These are phyloP conservation scores for Peromyscus aztecus DNA, from an alignment of 2,797 vertebrate species.

Conservation along the genomic window DNA sequence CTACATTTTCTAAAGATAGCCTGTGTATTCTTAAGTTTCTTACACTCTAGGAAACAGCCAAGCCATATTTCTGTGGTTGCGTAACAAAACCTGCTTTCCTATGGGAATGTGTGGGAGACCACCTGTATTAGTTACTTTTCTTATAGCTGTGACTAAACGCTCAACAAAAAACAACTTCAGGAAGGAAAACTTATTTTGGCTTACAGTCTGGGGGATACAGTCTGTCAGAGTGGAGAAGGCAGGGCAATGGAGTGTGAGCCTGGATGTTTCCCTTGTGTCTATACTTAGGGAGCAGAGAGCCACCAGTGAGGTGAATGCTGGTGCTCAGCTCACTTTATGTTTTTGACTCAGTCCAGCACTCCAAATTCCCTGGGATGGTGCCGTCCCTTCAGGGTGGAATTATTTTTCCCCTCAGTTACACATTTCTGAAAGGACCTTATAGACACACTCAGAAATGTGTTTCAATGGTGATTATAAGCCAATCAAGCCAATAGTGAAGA, in stretches of 20 bases:
- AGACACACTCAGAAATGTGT: too few relatives aligned
- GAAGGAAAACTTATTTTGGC: background rate
- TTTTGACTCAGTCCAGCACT: background rate
- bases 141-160: background rate
- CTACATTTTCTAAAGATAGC: conserved; percentile 15
- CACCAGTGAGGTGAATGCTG: background rate
- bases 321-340: background rate
- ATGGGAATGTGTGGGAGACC: rapidly evolving
- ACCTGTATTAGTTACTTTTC: background rate
- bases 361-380: background rate
- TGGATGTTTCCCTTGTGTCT: background rate
- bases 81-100: background rate
- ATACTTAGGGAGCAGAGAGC: background rate
- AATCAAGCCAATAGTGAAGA: background rate
- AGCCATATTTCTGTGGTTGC: background rate
- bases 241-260: too few relatives aligned
- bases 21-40: background rate
- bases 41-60: conserved; percentile 25
- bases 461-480: background rate
- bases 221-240: background rate
- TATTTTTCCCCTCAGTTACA: background rate
- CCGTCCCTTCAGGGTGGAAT: background rate
- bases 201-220: background rate
- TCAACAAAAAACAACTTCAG: background rate
- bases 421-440: background rate